phyloP scores from a whole-genome alignment of 2,113 vertebrate genomes.

The Albula goreensis region DNA sequence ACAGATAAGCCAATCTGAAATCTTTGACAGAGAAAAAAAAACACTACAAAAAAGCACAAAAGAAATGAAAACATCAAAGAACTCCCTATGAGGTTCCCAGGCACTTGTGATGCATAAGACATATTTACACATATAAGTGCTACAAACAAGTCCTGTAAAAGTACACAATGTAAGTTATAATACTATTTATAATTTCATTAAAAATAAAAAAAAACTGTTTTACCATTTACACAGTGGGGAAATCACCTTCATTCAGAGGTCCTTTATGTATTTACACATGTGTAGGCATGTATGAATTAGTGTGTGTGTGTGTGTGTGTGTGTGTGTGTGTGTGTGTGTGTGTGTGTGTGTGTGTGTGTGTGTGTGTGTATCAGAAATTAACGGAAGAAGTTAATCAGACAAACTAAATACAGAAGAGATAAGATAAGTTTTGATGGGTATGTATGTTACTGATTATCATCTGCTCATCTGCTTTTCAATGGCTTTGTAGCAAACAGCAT shows the following conservation, averaged over 20 bases:
- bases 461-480: not conserved
- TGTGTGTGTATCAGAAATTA: not conserved
- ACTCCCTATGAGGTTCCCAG: slow-evolving; percentile 58
- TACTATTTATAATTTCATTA: slow-evolving; percentile 30
- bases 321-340: not conserved
- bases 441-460: slow-evolving; percentile 16
- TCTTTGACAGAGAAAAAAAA: slow-evolving; percentile 32
- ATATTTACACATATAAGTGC: slow-evolving; percentile 59
- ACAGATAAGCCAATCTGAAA: slow-evolving; percentile 31
- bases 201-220: slow-evolving; percentile 40
- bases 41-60: not conserved
- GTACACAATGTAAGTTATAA: slow-evolving; percentile 22
- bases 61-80: slow-evolving; percentile 41
- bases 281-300: not conserved
- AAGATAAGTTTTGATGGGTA: slow-evolving; percentile 10
- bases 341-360: not conserved
- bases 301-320: not conserved
- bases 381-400: not conserved
- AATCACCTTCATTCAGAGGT: slow-evolving; percentile 67
- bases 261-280: slow-evolving; percentile 21
- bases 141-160: slow-evolving; percentile 45
- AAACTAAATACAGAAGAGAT: not conserved
- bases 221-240: slow-evolving; percentile 37
- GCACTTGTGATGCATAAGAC: slow-evolving; percentile 63
- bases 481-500: not conserved